Evolutionary conservation across 2,888 invertebrate species (phyloP), one percentile per base, ranked within the genome.

Genomic region (Ceriagrion tenellum): DNA sequence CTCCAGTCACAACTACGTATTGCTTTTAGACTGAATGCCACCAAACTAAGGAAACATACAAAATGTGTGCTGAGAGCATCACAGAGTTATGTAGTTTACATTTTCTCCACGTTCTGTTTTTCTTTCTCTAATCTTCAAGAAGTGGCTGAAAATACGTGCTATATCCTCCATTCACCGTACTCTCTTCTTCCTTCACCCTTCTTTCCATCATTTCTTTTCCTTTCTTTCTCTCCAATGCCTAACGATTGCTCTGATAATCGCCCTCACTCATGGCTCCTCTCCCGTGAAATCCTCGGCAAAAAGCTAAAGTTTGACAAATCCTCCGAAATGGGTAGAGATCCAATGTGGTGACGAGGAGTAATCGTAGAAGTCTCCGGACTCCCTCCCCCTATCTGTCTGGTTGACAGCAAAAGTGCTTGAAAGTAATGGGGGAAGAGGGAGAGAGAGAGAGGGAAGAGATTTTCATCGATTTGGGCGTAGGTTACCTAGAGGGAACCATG

Each of bases 241-340:
- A 47, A 26, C 69, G 26, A 10, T 8, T 0, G n/a, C 69, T 26
- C n/a, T n/a, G 23, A 69, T 69, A 26, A 26, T 69, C 69, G 26
- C 26, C 69, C 69, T 69, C 26, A n/a, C 47, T 47, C 47, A 47
- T 47, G 47, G 47, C 47, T 47, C 47, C 47, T 8, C 47, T 47
- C 47, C 47, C 81, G 30, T 81, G 13, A 35, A 81, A n/a, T 81
- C 35, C 30, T 35, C 18, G 35, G 35, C 81, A 81, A 81, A 81
- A 81, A 81, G 81, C 81, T 35, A 81, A 35, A 81, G 81, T 81
- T 81, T 81, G 81, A 81, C 81, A 81, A 81, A 81, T 81, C 81
- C 35, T 13, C 35, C 35, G n/a, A 23, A 69, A 69, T 26, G 81
- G 81, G 81, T 13, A 18, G 16, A 35, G 30, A 12, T 26, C n/a